Conservation (phyloP, 2,113 vertebrate genomes). For the Ctenomys sociabilis region DNA sequence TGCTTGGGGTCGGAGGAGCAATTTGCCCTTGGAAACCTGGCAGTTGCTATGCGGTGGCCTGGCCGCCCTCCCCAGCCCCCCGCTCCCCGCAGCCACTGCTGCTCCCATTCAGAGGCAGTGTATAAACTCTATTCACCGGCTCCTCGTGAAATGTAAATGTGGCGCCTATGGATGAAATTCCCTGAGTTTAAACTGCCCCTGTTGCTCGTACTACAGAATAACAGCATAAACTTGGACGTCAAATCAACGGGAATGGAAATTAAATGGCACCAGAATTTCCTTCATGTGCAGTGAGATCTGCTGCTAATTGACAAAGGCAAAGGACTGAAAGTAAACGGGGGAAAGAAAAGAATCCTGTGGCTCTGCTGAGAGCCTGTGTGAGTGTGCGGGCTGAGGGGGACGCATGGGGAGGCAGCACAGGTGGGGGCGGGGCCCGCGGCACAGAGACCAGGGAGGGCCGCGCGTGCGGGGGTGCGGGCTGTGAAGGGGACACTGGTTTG, state of each 20-base stretch:
- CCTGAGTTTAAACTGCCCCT: constrained; percentile 78
- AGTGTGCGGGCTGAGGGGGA: rapidly evolving
- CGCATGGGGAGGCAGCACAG: rapidly evolving
- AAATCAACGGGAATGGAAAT: constrained; percentile 75
- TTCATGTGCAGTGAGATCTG: not conserved
- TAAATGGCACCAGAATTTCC: constrained; percentile 66
- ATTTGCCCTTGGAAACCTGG: constrained; percentile 88
- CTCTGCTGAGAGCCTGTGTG: not conserved
- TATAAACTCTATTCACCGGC: constrained; percentile 78
- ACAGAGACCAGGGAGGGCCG: not conserved
- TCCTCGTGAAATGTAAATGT: constrained; percentile 84
- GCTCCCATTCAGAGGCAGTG: constrained; percentile 79
- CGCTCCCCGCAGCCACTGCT: constrained; percentile 75
- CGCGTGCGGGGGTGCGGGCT: rapidly evolving
- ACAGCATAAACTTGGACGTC: constrained; percentile 78
- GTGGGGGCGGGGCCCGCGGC: too few species aligned
- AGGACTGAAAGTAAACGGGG: not conserved
- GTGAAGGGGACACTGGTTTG: rapidly evolving
- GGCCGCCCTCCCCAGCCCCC: constrained; percentile 84
- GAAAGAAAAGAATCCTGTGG: not conserved
- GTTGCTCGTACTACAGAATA: constrained; percentile 77
- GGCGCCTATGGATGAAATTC: constrained; percentile 82
- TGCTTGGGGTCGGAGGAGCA: constrained; percentile 86
- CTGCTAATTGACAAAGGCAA: constrained; percentile 40
- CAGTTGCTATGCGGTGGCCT: constrained; percentile 89